Base-by-base conservation (phyloP, 2,888 invertebrate genomes). In the Smittia sp. region DNA sequence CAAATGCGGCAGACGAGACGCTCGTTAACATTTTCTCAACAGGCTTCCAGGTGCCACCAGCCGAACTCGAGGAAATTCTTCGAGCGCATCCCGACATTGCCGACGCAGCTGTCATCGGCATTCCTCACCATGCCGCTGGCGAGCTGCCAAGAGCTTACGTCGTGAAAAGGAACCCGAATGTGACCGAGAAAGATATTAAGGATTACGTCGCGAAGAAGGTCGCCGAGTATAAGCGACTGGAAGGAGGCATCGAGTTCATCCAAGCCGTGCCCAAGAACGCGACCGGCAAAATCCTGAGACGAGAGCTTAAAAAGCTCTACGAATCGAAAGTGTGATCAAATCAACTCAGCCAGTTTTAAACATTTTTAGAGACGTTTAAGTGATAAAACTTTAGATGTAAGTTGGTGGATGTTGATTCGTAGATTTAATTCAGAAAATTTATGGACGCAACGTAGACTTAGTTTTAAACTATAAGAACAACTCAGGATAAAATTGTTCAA, bases 11-110 rank as follows among this genome's bases (percentile, higher is more conserved):
- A n/a, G n/a, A n/a, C n/a, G n/a, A n/a, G n/a, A n/a, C n/a, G n/a
- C n/a, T n/a, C n/a, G n/a, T n/a, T n/a, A n/a, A n/a, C n/a, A n/a
- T n/a, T n/a, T n/a, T n/a, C n/a, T n/a, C n/a, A n/a, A n/a, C n/a
- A n/a, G 85, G 81, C 9, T 85, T 80, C 76, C 85, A 91, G 87
- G 92, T 93, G 0, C 86, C 93, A 7, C 93, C 93, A 27, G 92
- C 93, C 0, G 94, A 94, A 80, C 54, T 75, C 54, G 62, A 72
- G 27, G 15, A 74, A 74, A n/a, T 72, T 63, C 13, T 18, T 63
- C 75, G 20, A 74, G 74, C 66, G 58, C 58, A 58, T 22, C 58
- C 58, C 7, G 58, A 58, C 58, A 58, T 58, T 9, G 2, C 58
- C 22, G 58, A 58, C 22, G 58, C 58, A 13, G 58, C 58, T 18